Evolutionary conservation across 2,888 invertebrate genomes (phyloP), one percentile per base, ranked within the genome.

Genomic region (Anoncus sp.): DNA sequence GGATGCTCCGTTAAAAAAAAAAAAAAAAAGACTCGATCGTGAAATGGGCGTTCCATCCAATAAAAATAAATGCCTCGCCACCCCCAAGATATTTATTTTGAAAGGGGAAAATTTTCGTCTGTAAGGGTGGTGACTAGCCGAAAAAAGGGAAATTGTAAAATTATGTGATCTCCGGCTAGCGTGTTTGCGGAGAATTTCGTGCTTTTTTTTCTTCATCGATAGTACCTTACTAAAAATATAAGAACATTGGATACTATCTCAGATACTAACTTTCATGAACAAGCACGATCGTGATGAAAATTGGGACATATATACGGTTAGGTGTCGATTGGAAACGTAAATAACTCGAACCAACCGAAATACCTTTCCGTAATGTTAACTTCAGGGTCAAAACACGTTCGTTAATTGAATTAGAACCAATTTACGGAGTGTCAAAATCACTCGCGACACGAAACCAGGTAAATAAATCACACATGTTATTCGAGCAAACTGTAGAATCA

Each of bases 351-450:
- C 20, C 40, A 62, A 53, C 31, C 10, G 60, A 12, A 62, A 27
- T 18, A 7, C 20, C 3, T 27, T 43, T 51, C 62, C 18, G 22
- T 38, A 51, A 38, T 43, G 22, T 7, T 9, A 12, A n/a, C 27
- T 38, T 53, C 31, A 31, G 53, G 27, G 47, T 14, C 27, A 51
- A 43, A 18, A 7, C n/a, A 40, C 31, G 3, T 31, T 62, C 43
- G 43, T 62, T 62, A 51, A 62, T 53, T 51, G 4, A 53, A 71
- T 62, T 53, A 71, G 53, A 62, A 62, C 45, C 53, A 71, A 62
- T 71, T 71, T 43, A 5, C 1, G 12, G 12, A 12, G 49, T 24
- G 12, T 40, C 14, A 14, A 35, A 27, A 66, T 38, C 14, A 16
- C 9, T 6, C 35, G 20, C 16, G 10, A 57, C 10, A 57, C 20